phyloP scores from a whole-genome alignment of 2,888 invertebrate genomes.

The Scaptodrosophila latifasciaeformis region DNA sequence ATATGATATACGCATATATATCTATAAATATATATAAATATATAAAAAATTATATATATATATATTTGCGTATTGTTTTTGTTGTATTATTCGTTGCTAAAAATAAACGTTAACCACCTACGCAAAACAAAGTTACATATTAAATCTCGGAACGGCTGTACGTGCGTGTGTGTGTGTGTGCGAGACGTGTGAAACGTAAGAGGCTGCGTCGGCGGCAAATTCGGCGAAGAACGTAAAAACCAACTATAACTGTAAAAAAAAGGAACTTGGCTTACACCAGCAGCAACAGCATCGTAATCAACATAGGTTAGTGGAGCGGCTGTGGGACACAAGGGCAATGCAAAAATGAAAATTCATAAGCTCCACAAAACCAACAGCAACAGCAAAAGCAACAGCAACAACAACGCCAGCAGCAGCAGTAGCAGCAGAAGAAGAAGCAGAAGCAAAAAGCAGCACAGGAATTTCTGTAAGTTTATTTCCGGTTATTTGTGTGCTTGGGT shows the following conservation, averaged over 20 bases:
- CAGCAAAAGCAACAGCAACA: conserved; percentile 3
- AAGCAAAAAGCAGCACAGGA: conserved; percentile 35
- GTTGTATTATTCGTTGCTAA: conserved; percentile 43
- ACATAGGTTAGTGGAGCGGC: too few relatives aligned
- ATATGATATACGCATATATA: too few relatives aligned
- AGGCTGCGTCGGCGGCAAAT: conserved; percentile 38
- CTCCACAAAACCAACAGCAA: conserved; percentile 3
- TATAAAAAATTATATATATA: too few relatives aligned
- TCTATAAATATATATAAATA: too few relatives aligned
- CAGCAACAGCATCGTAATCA: too few relatives aligned
- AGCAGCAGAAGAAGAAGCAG: conserved; percentile 17
- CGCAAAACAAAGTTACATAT: conserved; percentile 30
- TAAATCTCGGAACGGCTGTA: conserved; percentile 3
- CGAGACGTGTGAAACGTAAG: conserved; percentile 22
- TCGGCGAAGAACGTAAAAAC: too few relatives aligned
- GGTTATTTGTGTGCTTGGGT: conserved; percentile 17
- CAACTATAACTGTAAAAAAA: too few relatives aligned
- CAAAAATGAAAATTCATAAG: conserved; percentile 34
- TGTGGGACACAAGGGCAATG: conserved; percentile 19
- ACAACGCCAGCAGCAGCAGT: background rate
- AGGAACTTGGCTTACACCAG: conserved; percentile 20
- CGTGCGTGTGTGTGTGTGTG: conserved; percentile 5
- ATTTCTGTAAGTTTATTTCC: conserved; percentile 61
- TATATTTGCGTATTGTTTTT: conserved; percentile 21
- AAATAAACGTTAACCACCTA: conserved; percentile 61